A percentile compares a stretch with the other conserved stretches of the same genome.
phyloP scores from a whole-genome alignment of 2,888 invertebrate species.

The Tridacna gigas region DNA sequence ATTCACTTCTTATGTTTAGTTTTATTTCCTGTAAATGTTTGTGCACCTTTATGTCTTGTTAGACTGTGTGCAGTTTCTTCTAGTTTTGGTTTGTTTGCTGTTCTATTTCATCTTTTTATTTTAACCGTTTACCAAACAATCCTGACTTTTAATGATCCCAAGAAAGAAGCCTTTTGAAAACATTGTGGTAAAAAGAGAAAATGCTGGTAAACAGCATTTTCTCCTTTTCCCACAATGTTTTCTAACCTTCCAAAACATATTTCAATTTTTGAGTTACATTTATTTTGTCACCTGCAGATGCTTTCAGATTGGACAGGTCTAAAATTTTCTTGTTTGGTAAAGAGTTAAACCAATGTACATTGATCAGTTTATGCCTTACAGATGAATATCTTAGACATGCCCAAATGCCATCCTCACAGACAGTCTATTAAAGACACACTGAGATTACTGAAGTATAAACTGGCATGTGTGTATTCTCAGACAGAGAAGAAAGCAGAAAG shows the following conservation, averaged over 20 bases:
- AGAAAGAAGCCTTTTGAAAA: no score
- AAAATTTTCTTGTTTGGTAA: not conserved
- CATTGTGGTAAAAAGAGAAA: conserved; percentile 12
- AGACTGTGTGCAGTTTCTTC: no score
- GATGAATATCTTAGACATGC: not conserved
- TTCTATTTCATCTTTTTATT: no score
- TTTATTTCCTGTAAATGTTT: no score
- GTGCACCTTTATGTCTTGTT: no score
- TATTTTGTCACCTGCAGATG: no score
- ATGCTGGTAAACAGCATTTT: conserved; percentile 2
- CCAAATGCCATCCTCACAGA: conserved; percentile 2
- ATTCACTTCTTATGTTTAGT: no score
- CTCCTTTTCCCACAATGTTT: not conserved
- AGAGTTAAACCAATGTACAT: not conserved
- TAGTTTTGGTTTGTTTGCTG: no score
- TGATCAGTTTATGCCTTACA: not conserved
- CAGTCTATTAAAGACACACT: not conserved
- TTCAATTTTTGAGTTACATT: no score
- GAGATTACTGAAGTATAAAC: conserved; percentile 38
- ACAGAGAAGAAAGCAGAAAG: conserved; percentile 31
- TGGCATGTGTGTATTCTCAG: conserved; percentile 54
- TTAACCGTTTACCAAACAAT: no score
- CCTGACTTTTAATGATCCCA: no score
- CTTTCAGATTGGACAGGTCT: not conserved
- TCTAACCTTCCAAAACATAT: not conserved